phyloP scores from a whole-genome alignment of 1,140 invertebrate species.

The Olivierus martensii region DNA sequence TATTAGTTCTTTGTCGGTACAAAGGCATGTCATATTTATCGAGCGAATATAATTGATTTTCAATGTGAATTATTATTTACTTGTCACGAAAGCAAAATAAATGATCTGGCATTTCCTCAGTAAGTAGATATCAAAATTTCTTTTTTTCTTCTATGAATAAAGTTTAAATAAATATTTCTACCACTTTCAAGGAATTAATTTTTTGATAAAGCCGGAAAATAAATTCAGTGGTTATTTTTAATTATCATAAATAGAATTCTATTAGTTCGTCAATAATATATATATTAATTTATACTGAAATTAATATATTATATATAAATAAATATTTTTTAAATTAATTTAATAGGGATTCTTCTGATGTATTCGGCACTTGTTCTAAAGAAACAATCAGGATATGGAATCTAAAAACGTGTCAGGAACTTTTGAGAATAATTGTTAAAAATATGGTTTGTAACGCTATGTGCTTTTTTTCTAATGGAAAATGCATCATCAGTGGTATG shows the following conservation, averaged over 20 bases:
- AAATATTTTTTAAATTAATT: no score
- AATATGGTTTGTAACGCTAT: conserved; percentile 72
- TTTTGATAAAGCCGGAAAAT: no score
- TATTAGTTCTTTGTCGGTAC: conserved; percentile 50
- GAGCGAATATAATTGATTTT: conserved; percentile 54
- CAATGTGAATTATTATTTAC: conserved; percentile 53
- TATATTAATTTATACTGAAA: no score
- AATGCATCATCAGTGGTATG: conserved; percentile 55
- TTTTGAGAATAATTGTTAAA: conserved; percentile 62
- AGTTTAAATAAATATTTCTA: no score
- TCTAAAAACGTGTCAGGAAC: conserved; percentile 52
- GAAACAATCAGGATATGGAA: conserved; percentile 77
- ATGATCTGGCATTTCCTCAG: conserved; percentile 68
- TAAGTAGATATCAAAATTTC: conserved; percentile 31
- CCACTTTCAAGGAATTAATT: no score
- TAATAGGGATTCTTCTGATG: conserved; percentile 39
- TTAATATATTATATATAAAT: no score
- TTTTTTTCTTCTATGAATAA: not conserved
- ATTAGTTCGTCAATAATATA: no score
- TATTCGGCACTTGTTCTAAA: conserved; percentile 70
- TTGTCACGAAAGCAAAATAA: conserved; percentile 62
- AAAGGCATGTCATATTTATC: conserved; percentile 62
- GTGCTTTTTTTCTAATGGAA: conserved; percentile 60
- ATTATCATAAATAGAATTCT: no score
- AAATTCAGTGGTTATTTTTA: no score